Percentiles rank a stretch among this genome's conserved stretches.
phyloP scores from a whole-genome alignment of 1,140 invertebrate species.

The Pseudomyrmex pallidus region DNA sequence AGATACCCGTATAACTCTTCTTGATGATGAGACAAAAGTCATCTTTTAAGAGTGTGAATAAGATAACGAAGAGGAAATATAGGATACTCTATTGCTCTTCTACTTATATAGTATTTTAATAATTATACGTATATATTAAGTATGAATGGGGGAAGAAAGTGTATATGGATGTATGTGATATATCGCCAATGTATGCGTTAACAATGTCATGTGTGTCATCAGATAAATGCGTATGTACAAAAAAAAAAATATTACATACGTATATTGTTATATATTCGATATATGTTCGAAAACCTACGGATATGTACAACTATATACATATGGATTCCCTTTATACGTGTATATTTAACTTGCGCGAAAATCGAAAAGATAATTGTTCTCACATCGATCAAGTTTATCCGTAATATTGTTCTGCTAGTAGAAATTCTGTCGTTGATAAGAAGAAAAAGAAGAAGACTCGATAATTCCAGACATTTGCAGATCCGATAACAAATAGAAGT shows the following conservation, averaged over 20 bases:
- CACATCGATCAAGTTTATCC: slow-evolving; percentile 18
- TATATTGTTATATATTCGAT: slow-evolving; percentile 27
- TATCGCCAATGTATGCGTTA: background rate
- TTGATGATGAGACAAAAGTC: slow-evolving; percentile 5
- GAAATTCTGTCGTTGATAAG: background rate
- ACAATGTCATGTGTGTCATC: background rate
- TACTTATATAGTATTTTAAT: slow-evolving; percentile 68
- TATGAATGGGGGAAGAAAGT: background rate
- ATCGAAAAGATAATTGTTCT: slow-evolving; percentile 7
- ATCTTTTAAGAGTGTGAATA: background rate
- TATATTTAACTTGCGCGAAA: slow-evolving; percentile 34
- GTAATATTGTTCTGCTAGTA: slow-evolving; percentile 25
- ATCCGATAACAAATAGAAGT: background rate
- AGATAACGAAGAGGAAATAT: slow-evolving; percentile 9
- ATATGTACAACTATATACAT: slow-evolving; percentile 14
- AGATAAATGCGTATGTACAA: background rate
- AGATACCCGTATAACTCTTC: slow-evolving; percentile 10
- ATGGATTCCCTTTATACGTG: slow-evolving; percentile 18
- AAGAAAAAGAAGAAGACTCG: slow-evolving; percentile 10
- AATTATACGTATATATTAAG: slow-evolving; percentile 15
- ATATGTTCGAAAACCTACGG: slow-evolving; percentile 27
- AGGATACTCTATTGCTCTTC: slow-evolving; percentile 1
- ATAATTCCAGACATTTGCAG: slow-evolving; percentile 19
- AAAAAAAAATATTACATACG: background rate
- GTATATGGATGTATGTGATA: background rate